Evolutionary conservation across 2,797 vertebrate genomes (phyloP).

Genomic region (Danionella dracula): DNA sequence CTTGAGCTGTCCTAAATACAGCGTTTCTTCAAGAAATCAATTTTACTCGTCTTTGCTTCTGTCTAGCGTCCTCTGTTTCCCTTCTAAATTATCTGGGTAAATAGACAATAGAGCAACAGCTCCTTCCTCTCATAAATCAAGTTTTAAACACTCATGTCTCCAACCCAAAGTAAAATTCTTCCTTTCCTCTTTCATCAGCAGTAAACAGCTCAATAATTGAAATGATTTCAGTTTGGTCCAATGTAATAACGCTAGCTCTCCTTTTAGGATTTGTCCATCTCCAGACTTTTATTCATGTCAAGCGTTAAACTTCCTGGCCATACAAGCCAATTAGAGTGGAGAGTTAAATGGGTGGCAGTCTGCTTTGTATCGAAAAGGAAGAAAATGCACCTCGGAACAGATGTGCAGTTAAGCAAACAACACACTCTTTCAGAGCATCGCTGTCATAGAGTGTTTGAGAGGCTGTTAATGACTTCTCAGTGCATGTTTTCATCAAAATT

Average conservation of each 20-base stretch:
- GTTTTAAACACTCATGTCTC: conserved; percentile 40
- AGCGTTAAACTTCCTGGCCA: too few relatives aligned
- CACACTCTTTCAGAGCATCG: conserved; percentile 15
- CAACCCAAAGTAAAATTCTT: conserved; percentile 7
- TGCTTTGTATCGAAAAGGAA: not conserved
- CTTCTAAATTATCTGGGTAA: conserved; percentile 41
- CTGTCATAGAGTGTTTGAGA: conserved; percentile 5
- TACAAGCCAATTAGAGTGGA: too few relatives aligned
- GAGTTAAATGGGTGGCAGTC: too few relatives aligned
- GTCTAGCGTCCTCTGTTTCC: conserved; percentile 18
- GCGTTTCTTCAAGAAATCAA: conserved; percentile 27
- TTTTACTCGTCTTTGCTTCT: conserved; percentile 15
- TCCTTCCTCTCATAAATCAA: conserved; percentile 44
- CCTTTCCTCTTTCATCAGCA: not conserved
- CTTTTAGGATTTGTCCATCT: too few relatives aligned
- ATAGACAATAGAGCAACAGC: conserved; percentile 29
- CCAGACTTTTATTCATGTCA: too few relatives aligned
- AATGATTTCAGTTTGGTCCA: not conserved
- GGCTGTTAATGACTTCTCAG: conserved; percentile 37
- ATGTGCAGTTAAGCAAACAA: not conserved
- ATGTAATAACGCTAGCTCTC: not conserved
- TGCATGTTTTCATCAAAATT: conserved; percentile 39
- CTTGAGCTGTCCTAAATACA: conserved; percentile 30
- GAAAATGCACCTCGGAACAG: not conserved
- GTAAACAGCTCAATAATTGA: not conserved